Conservation (phyloP, 2,888 invertebrate species). For the Lepidochrysops patricia region DNA sequence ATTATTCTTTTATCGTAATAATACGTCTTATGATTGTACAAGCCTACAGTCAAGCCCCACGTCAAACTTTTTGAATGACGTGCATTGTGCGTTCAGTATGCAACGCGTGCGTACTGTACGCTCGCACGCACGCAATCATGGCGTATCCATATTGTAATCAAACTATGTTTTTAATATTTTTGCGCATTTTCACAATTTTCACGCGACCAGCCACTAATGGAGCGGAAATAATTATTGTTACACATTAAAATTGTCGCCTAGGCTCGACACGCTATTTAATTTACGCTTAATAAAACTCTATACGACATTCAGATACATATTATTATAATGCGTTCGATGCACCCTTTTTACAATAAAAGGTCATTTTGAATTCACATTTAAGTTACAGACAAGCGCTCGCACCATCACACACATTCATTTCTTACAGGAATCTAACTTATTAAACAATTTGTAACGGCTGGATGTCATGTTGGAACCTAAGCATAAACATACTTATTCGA, state of each 20-base stretch:
- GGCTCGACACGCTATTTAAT: slow-evolving; percentile 6
- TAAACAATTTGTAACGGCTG: slow-evolving; percentile 4
- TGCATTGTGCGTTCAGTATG: background rate
- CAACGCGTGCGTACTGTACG: background rate
- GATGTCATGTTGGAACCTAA: background rate
- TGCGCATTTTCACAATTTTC: background rate
- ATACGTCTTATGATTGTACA: background rate
- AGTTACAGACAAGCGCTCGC: slow-evolving; percentile 8
- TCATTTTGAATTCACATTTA: slow-evolving; percentile 3
- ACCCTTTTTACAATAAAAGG: background rate
- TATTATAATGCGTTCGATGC: slow-evolving; percentile 1
- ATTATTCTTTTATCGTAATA: background rate
- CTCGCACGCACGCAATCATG: background rate
- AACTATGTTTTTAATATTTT: background rate
- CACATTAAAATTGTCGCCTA: background rate
- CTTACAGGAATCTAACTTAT: slow-evolving; percentile 5
- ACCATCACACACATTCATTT: slow-evolving; percentile 7
- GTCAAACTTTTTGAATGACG: background rate
- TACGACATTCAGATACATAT: slow-evolving; percentile 7
- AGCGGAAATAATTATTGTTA: background rate
- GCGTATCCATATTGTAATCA: background rate
- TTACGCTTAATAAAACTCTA: slow-evolving; percentile 4
- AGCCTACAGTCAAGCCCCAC: background rate
- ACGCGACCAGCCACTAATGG: slow-evolving; percentile 4
- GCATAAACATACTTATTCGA: background rate